Base-by-base conservation (phyloP, 23 tunicate species). In the Styela clava region DNA sequence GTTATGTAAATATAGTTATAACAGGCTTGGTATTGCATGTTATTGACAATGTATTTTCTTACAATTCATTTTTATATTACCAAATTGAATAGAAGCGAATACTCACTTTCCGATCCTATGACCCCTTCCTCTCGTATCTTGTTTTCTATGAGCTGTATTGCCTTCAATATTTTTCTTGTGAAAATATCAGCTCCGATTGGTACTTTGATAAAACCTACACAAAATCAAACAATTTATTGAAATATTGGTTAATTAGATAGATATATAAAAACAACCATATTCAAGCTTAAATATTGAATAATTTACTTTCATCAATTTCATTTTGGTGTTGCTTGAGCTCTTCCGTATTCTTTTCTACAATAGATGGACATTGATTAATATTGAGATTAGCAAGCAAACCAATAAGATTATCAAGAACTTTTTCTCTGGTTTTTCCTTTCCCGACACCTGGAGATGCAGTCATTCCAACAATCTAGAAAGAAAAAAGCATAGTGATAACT, bases 361-460 rank as follows among this genome's bases (percentile, higher is more conserved):
- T 61, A 16, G 68, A 71, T 2, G 95, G 94, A 23, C 88, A 83
- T n/a, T 62, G 28, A 18, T 84, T 79, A 1, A 89, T 81, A 73
- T 85, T 70, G 24, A 89, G 83, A 77, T 85, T 89, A 0, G 89
- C 95, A 81, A 89, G 69, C 83, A 89, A 77, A 19, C 83, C 81
- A 44, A 72, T 74, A 28, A 89, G 83, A 65, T 74, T 81, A 22
- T 89, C 86, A 34, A 70, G 78, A 37, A 84, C 95, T 27, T 74
- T 77, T 64, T 76, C 82, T 33, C 31, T 52, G 2, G 79, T 74
- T 35, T 85, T 89, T 25, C 89, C 95, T 61, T 70, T 74, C 21
- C 89, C 89, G 22, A 89, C 82, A 7, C 89, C 89, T 25, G 81
- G 86, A 29, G 85, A 84, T 3, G 94, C 94, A 16, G 94, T 78